Evolutionary conservation across 2,113 vertebrate species (phyloP).

Genomic region (Meleagris gallopavo): DNA sequence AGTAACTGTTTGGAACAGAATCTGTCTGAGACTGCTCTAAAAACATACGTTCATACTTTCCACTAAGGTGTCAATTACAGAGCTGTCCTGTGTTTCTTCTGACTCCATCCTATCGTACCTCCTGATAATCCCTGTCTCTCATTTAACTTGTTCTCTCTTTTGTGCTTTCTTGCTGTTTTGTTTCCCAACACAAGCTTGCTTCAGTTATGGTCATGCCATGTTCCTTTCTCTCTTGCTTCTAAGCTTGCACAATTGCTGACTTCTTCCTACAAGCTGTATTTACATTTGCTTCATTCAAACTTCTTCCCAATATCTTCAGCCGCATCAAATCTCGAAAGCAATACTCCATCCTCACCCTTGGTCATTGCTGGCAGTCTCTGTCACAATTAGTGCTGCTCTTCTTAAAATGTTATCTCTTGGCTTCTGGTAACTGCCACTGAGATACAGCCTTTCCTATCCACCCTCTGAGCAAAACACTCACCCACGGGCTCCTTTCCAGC

Average conservation of each 20-base stretch:
- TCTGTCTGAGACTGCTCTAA: background rate
- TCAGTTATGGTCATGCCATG: accelerated
- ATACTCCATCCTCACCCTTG: background rate
- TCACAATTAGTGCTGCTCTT: background rate
- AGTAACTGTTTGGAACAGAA: background rate
- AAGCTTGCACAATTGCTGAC: background rate
- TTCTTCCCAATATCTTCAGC: background rate
- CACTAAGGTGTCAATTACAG: background rate
- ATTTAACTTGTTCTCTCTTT: background rate
- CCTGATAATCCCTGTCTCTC: background rate
- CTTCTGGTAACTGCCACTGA: background rate
- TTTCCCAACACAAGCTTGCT: background rate
- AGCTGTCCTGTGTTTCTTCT: background rate
- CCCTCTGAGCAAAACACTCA: background rate
- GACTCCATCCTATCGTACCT: accelerated
- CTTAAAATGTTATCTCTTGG: background rate
- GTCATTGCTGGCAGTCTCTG: background rate
- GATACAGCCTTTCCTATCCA: background rate
- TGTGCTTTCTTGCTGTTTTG: background rate
- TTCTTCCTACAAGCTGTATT: background rate
- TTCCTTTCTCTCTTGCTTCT: background rate
- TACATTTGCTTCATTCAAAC: background rate
- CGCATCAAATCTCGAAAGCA: background rate
- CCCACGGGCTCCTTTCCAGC: background rate
- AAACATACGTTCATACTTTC: background rate